These are phyloP conservation scores for Lithophane semibrunnea DNA, from an alignment of 2,888 invertebrate genomes.

Conservation along the genomic window DNA sequence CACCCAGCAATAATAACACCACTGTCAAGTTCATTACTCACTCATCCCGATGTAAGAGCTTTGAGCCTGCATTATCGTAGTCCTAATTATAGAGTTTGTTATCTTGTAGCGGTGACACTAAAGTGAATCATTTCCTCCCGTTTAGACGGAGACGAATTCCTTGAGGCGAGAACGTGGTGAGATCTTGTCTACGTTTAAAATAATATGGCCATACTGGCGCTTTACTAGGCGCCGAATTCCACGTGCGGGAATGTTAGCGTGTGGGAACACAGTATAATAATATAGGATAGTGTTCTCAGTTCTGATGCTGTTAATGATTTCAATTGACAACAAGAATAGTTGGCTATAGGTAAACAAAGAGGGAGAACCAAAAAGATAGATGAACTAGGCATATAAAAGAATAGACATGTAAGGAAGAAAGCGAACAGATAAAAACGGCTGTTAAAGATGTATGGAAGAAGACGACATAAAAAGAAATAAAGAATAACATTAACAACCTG, in stretches of 20 bases:
- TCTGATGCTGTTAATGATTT: conserved; percentile 3
- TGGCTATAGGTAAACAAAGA: background rate
- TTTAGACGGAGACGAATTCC: conserved; percentile 65
- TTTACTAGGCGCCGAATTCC: conserved; percentile 55
- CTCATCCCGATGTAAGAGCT: conserved; percentile 70
- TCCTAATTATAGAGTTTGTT: conserved; percentile 70
- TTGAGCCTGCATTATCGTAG: conserved; percentile 64
- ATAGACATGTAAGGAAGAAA: background rate
- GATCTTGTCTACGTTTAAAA: conserved; percentile 61
- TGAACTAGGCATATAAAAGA: background rate
- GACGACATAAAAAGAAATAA: background rate
- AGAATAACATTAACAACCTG: too few relatives aligned
- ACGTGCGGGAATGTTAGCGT: conserved; percentile 52
- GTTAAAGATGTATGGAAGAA: background rate
- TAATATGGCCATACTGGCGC: conserved; percentile 60
- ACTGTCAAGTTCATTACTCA: conserved; percentile 89
- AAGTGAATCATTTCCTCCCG: conserved; percentile 69
- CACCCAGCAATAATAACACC: conserved; percentile 80
- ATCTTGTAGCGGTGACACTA: conserved; percentile 69
- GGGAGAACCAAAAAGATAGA: background rate
- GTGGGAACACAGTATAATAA: conserved; percentile 2
- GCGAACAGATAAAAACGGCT: background rate
- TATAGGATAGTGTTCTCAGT: background rate
- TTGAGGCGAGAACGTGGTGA: conserved; percentile 56
- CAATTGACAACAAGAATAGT: background rate